Percentiles rank a stretch among this genome's conserved stretches.
Evolutionary conservation across 2,888 invertebrate genomes (phyloP).

Genomic region (Cylloceria caligata): DNA sequence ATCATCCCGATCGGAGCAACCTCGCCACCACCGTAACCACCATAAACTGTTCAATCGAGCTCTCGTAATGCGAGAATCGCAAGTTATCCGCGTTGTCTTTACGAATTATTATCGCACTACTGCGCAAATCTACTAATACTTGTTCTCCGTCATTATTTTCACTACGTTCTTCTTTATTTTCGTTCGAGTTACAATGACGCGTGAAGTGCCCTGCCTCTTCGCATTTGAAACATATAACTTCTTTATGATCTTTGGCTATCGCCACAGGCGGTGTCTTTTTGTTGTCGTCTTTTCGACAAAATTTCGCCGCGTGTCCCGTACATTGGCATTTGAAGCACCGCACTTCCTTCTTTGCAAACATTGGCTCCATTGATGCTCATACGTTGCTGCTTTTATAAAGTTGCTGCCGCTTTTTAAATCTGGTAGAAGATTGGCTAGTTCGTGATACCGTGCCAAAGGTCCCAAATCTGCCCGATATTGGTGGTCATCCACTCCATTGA

Average conservation of each 20-base stretch:
- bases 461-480: slow-evolving; percentile 67
- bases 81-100: too few species aligned
- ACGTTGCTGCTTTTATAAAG: slow-evolving; percentile 18
- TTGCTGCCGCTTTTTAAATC: slow-evolving; percentile 66
- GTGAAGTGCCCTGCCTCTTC: too few species aligned
- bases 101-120: too few species aligned
- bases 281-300: not conserved
- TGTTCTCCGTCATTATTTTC: too few species aligned
- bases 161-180: too few species aligned
- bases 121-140: too few species aligned
- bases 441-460: slow-evolving; percentile 67
- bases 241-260: not conserved
- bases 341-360: not conserved
- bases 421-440: slow-evolving; percentile 61
- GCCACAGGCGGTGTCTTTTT: not conserved
- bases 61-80: too few species aligned
- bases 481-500: slow-evolving; percentile 64
- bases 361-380: slow-evolving; percentile 8
- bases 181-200: too few species aligned
- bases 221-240: too few species aligned
- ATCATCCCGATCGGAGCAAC: too few species aligned
- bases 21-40: too few species aligned
- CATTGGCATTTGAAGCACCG: slow-evolving; percentile 44
- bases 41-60: too few species aligned
- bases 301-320: slow-evolving; percentile 44